These are phyloP conservation scores for Nylanderia fulva DNA, from an alignment of 1,140 invertebrate species.

Conservation along the genomic window DNA sequence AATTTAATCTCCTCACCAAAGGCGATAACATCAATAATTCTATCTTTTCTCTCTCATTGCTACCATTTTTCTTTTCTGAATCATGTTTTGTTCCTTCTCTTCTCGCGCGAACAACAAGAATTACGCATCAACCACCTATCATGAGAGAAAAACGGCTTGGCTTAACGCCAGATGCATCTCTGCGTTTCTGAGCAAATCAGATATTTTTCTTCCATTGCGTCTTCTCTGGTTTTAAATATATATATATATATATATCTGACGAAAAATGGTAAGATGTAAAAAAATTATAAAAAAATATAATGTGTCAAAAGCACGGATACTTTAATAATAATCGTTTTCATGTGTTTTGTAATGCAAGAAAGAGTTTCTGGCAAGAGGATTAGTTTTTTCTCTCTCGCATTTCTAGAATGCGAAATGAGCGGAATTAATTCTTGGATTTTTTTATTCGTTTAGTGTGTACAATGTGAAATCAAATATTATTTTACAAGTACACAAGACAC, in stretches of 20 bases:
- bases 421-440: conserved; percentile 7
- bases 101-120: conserved; percentile 34
- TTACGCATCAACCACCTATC: conserved; percentile 48
- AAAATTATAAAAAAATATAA: background rate
- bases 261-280: background rate
- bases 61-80: conserved; percentile 33
- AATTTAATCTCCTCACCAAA: conserved; percentile 26
- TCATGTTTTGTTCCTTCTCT: conserved; percentile 16
- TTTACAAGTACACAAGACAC: conserved; percentile 18
- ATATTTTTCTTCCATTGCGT: conserved; percentile 29
- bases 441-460: background rate
- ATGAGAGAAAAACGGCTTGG: conserved; percentile 49
- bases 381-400: background rate
- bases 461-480: conserved; percentile 24
- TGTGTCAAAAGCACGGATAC: background rate
- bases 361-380: background rate
- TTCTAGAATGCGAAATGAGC: background rate
- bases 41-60: conserved; percentile 21
- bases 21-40: conserved; percentile 51
- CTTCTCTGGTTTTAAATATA: background rate
- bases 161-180: conserved; percentile 50
- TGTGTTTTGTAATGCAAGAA: background rate
- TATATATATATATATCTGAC: background rate
- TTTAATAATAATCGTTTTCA: background rate
- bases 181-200: conserved; percentile 32